These are phyloP conservation scores for Anser cygnoides DNA, from an alignment of 2,113 vertebrate genomes.

Conservation along the genomic window DNA sequence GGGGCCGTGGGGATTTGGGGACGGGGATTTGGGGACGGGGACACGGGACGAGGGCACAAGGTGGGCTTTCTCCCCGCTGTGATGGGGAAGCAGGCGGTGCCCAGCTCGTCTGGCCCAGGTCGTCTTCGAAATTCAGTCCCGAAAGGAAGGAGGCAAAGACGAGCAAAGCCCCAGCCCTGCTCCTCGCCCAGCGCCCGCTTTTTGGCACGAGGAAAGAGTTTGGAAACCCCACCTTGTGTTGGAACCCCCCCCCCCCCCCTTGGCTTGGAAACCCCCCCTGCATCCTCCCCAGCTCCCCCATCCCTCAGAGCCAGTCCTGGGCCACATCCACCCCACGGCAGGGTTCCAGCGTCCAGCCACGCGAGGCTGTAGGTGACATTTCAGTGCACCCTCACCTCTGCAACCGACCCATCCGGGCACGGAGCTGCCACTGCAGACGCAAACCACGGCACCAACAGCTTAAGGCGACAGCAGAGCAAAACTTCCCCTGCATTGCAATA, in stretches of 20 bases:
- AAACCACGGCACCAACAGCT: rapidly evolving
- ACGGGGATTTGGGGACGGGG: background rate
- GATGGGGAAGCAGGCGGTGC: background rate
- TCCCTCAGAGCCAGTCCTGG: background rate
- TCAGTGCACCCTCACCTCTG: background rate
- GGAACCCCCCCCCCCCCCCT: background rate
- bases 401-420: rapidly evolving
- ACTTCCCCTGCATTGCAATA: no score
- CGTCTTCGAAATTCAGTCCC: background rate
- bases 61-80: rapidly evolving
- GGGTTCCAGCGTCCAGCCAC: no score
- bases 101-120: background rate
- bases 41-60: background rate
- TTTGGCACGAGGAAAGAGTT: rapidly evolving
- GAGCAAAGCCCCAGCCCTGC: background rate
- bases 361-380: rapidly evolving
- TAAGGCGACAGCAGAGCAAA: rapidly evolving
- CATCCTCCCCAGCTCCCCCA: background rate
- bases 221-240: background rate
- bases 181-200: rapidly evolving
- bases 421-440: background rate
- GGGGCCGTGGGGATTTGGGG: background rate
- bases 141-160: rapidly evolving
- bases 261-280: background rate
- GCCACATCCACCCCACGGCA: rapidly evolving